Evolutionary conservation across 2,113 vertebrate genomes (phyloP).

Genomic region (Vombatus ursinus): DNA sequence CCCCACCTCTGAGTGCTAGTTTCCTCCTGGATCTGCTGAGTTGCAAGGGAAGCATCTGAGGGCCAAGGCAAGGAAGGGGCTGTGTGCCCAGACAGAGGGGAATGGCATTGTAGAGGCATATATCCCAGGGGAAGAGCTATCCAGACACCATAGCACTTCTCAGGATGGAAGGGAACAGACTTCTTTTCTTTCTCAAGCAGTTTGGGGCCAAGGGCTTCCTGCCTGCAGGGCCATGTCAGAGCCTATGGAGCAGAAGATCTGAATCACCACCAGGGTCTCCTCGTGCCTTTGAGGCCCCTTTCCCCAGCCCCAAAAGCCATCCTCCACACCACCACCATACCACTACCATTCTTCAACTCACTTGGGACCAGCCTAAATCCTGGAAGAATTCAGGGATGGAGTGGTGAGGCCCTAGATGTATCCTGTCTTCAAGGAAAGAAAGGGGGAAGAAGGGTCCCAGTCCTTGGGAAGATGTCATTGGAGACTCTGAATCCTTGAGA

Average conservation of each 20-base stretch:
- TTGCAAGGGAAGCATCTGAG: not conserved
- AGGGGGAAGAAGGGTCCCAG: not conserved
- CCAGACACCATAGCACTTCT: not conserved
- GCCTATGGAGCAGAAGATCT: not conserved
- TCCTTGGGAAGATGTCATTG: not conserved
- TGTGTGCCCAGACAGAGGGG: not conserved
- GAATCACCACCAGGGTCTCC: not conserved
- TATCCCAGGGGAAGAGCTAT: not conserved
- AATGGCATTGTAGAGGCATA: not conserved
- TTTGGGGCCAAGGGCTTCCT: not conserved
- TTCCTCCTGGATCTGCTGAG: not conserved
- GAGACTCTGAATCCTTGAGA: not conserved
- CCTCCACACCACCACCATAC: not conserved
- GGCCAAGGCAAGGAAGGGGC: not conserved
- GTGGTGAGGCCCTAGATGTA: not conserved
- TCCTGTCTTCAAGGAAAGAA: not conserved
- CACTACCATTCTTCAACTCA: not conserved
- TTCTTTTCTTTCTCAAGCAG: slow-evolving; percentile 8
- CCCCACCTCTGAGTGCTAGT: not conserved
- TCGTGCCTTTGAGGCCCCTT: not conserved
- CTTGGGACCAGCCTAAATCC: not conserved
- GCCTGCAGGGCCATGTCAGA: no score
- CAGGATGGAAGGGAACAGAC: not conserved
- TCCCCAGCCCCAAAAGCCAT: not conserved
- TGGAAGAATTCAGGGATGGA: not conserved